These are phyloP conservation scores for Oryzias melastigma DNA, from an alignment of 2,113 vertebrate genomes.

Conservation along the genomic window DNA sequence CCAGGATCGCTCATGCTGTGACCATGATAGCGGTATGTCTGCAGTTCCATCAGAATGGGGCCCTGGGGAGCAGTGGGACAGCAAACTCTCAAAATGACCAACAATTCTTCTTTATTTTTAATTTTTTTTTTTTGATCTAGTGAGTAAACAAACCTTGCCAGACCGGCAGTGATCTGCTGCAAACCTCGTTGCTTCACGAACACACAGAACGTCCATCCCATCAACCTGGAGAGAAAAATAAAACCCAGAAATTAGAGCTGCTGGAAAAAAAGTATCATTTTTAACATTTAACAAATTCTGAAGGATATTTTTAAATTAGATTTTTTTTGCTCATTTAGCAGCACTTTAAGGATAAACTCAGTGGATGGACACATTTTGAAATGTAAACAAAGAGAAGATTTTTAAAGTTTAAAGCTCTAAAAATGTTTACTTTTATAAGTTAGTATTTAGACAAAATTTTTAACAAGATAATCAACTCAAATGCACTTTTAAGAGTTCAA, in stretches of 20 bases:
- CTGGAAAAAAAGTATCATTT: too few relatives aligned
- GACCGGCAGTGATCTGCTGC: conserved; percentile 87
- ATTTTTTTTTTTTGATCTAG: not conserved
- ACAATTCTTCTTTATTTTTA: not conserved
- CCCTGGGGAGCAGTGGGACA: conserved; percentile 73
- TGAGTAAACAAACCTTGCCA: conserved; percentile 81
- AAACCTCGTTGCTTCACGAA: conserved; percentile 89
- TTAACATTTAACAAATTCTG: too few relatives aligned
- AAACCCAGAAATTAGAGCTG: not conserved
- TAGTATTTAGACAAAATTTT: too few relatives aligned
- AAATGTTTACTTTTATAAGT: too few relatives aligned
- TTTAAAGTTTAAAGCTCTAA: too few relatives aligned
- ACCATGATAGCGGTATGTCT: conserved; percentile 97
- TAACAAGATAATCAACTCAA: too few relatives aligned
- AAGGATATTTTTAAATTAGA: too few relatives aligned
- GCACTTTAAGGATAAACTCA: too few relatives aligned
- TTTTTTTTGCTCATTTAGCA: too few relatives aligned
- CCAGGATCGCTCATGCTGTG: conserved; percentile 99
- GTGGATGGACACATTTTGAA: too few relatives aligned
- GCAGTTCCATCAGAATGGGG: conserved; percentile 93
- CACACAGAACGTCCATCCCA: conserved; percentile 93
- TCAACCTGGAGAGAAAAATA: conserved; percentile 80
- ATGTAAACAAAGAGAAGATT: too few relatives aligned
- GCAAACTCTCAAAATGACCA: not conserved
- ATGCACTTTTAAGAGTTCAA: too few relatives aligned